Evolutionary conservation across 2,113 vertebrate genomes (phyloP).

Genomic region (Ictalurus punctatus): DNA sequence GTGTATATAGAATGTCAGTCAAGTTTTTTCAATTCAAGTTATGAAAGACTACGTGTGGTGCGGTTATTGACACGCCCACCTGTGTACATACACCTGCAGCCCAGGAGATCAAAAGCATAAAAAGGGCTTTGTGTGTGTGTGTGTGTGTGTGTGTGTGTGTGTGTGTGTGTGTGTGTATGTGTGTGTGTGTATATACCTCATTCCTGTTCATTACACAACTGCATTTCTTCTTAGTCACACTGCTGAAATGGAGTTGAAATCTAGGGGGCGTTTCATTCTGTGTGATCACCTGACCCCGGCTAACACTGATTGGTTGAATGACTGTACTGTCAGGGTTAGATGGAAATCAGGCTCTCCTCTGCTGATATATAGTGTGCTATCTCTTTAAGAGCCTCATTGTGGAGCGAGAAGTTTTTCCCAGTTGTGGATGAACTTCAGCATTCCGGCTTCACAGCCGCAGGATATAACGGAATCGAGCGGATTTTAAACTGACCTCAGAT

Average conservation of each 20-base stretch:
- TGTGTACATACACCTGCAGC: background rate
- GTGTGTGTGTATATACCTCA: background rate
- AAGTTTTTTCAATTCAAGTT: background rate
- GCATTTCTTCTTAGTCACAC: background rate
- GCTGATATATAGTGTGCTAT: background rate
- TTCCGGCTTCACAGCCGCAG: background rate
- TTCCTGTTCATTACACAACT: background rate
- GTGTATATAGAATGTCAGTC: background rate
- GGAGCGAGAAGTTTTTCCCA: background rate
- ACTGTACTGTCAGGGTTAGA: background rate
- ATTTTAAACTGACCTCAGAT: background rate
- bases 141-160: background rate
- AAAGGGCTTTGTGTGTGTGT: background rate
- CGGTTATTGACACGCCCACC: background rate
- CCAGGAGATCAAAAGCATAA: background rate
- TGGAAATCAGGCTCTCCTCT: background rate
- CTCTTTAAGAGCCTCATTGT: background rate
- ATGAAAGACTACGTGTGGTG: background rate
- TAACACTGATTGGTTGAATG: background rate
- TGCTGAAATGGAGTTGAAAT: background rate
- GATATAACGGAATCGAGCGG: background rate
- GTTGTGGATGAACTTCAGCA: background rate
- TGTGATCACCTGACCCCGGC: constrained; percentile 1
- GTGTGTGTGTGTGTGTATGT: background rate
- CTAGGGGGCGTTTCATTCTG: background rate